Evolutionary conservation across 2,113 vertebrate genomes (phyloP).

Genomic region (Oriolus oriolus): DNA sequence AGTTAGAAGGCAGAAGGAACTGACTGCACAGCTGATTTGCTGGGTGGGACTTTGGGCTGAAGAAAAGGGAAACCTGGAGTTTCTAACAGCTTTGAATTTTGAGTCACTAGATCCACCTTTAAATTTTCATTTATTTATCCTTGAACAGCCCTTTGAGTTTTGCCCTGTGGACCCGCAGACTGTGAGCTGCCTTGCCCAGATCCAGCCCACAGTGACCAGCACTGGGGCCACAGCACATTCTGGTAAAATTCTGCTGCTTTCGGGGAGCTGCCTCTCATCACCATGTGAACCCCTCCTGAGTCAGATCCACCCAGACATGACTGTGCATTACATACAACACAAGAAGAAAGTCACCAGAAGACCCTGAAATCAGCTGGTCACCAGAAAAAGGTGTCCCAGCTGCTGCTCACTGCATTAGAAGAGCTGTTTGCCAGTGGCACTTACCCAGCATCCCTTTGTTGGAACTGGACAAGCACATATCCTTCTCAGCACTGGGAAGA

Average conservation of each 20-base stretch:
- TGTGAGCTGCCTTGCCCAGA: background rate
- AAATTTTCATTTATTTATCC: background rate
- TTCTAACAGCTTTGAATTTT: background rate
- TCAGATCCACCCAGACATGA: background rate
- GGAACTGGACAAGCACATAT: constrained; percentile 95
- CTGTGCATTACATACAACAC: background rate
- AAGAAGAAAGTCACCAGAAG: background rate
- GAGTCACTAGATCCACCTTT: background rate
- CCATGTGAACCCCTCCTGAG: background rate
- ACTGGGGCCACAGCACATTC: background rate
- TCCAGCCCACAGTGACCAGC: background rate
- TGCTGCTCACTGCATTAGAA: background rate
- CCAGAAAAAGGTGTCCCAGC: background rate
- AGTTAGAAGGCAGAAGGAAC: background rate
- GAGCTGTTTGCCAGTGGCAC: constrained; percentile 19
- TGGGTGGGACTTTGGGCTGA: background rate
- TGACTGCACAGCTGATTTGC: background rate
- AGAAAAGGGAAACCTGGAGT: background rate
- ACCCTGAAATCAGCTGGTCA: background rate
- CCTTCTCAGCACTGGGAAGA: constrained; percentile 94
- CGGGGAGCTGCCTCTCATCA: background rate
- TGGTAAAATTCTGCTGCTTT: background rate
- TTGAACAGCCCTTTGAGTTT: background rate
- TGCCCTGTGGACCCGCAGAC: background rate
- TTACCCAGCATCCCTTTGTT: constrained; percentile 97